phyloP scores from a whole-genome alignment of 2,113 vertebrate species.

The Hirundichthys speculiger region DNA sequence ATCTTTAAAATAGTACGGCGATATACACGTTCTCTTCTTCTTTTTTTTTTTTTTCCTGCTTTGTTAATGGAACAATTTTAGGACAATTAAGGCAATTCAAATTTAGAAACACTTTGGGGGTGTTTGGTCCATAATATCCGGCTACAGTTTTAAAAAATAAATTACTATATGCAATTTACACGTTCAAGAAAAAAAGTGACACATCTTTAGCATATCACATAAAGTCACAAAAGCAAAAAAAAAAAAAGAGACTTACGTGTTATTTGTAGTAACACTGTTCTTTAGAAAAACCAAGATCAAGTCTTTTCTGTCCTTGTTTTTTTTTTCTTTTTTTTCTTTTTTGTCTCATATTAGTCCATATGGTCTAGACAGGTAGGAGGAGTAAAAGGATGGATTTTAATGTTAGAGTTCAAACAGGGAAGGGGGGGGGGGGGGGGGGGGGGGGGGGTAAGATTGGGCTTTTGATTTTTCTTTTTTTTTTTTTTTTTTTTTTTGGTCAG shows the following conservation, averaged over 20 bases:
- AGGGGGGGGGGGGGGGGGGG: too few relatives aligned
- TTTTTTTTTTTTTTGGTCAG: constrained; percentile 78
- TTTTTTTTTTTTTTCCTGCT: constrained; percentile 60
- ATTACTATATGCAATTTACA: constrained; percentile 99
- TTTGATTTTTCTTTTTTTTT: constrained; percentile 15
- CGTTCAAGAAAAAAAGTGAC: constrained; percentile 86
- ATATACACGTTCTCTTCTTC: constrained; percentile 90
- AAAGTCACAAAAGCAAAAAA: constrained; percentile 83
- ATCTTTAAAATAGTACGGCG: constrained; percentile 91
- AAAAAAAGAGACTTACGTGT: constrained; percentile 92
- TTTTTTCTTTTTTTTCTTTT: constrained; percentile 73
- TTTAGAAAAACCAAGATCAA: constrained; percentile 90
- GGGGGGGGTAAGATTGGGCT: too few relatives aligned
- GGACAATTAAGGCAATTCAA: constrained; percentile 89
- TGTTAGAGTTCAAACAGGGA: constrained; percentile 53
- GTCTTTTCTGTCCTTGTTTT: constrained; percentile 81
- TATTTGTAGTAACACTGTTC: constrained; percentile 96
- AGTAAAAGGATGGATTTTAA: constrained; percentile 34
- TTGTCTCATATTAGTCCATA: constrained; percentile 80
- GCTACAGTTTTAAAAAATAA: constrained; percentile 98
- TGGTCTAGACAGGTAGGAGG: constrained; percentile 43
- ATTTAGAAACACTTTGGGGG: constrained; percentile 91
- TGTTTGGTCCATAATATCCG: constrained; percentile 96
- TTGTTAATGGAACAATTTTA: constrained; percentile 90
- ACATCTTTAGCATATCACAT: constrained; percentile 77